These are phyloP conservation scores for Netelia virgata DNA, from an alignment of 2,888 invertebrate genomes.

Conservation along the genomic window DNA sequence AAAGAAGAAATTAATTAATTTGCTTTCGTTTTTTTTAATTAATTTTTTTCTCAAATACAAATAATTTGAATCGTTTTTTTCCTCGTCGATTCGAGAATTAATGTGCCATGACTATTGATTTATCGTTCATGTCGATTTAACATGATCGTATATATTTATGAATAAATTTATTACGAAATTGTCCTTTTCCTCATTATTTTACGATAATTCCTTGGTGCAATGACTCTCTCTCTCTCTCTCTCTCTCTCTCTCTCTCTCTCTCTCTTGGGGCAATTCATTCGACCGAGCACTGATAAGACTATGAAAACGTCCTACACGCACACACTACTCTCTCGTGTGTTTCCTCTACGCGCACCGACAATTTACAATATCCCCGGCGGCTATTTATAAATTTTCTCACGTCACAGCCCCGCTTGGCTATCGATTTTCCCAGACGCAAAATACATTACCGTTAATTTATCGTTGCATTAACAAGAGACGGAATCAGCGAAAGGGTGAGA, in stretches of 20 bases:
- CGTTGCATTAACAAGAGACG: conserved; percentile 7
- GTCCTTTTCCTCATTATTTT: conserved; percentile 3
- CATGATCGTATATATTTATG: background rate
- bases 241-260: no score
- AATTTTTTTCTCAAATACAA: background rate
- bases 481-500: background rate
- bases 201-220: background rate
- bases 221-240: background rate
- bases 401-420: conserved; percentile 1
- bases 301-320: background rate
- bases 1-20: background rate
- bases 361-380: conserved; percentile 14
- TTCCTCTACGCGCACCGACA: background rate
- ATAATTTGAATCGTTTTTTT: no score
- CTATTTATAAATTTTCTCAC: conserved; percentile 48
- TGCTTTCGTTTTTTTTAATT: background rate
- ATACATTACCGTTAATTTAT: conserved; percentile 44
- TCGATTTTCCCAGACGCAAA: conserved; percentile 33
- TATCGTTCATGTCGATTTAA: no score
- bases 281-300: conserved; percentile 13
- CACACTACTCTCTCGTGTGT: background rate
- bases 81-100: no score
- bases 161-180: background rate
- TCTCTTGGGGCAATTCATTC: background rate
- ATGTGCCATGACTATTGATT: no score